A percentile compares a stretch with the other conserved stretches of the same genome.
Conservation (phyloP, 2,797 vertebrate genomes). For the Molossus molossus region DNA sequence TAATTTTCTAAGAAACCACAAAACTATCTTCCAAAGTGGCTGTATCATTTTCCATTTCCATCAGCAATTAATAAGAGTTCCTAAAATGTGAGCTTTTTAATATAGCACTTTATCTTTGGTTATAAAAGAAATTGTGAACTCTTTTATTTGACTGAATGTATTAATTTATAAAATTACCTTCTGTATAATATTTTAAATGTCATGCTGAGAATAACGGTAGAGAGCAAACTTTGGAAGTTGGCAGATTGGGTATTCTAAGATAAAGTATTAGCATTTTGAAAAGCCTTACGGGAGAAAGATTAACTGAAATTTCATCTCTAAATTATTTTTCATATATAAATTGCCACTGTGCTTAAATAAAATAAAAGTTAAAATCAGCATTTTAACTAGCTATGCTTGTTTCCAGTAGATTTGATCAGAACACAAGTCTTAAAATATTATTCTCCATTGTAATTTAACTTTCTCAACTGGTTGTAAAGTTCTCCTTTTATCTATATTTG, state of each 20-base stretch:
- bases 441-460: background rate
- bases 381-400: constrained; percentile 4
- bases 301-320: background rate
- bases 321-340: constrained; percentile 41
- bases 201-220: background rate
- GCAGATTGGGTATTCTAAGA: background rate
- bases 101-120: background rate
- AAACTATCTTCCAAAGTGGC: background rate
- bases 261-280: constrained; percentile 2
- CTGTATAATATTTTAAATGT: constrained; percentile 20
- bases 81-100: constrained; percentile 16
- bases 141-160: background rate
- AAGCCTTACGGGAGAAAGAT: background rate
- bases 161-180: constrained; percentile 27
- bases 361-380: constrained; percentile 27
- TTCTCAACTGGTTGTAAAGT: constrained; percentile 23
- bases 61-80: background rate
- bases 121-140: constrained; percentile 26
- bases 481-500: background rate
- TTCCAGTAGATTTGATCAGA: constrained; percentile 15
- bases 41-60: background rate
- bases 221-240: background rate
- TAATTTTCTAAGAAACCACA: background rate
- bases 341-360: background rate
- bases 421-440: constrained; percentile 14